Base-by-base conservation (phyloP, 2,888 invertebrate genomes). In the Eucera pruinosa region DNA sequence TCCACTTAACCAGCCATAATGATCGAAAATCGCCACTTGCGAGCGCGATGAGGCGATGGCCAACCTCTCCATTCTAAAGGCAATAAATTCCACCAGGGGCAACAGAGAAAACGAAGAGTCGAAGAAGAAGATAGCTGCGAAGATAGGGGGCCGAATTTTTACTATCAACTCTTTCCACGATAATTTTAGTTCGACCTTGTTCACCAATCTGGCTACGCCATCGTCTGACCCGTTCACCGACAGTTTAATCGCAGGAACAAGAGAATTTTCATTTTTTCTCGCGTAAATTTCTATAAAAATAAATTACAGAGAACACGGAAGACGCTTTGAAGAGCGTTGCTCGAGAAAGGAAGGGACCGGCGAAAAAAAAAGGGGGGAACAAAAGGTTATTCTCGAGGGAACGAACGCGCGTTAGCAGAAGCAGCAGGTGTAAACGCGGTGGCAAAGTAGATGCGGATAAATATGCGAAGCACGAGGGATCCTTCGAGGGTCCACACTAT, bases 21-120 rank as follows among this genome's bases (percentile, higher is more conserved):
- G 84, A 78, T 76, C 78, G 84, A 83, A 84, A 84, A 84, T 84
- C 84, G 81, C 71, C 69, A 76, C 75, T 83, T 84, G 76, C 54
- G 52, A 69, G 58, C 75, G 69, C 69, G 74, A 68, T 39, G 30
- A 54, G 60, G 50, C 66, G 41, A 58, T 67, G 43, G 23, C 64
- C n/a, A 23, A 52, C 57, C 69, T 75, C 54, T 65, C 74, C 58
- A 9, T 70, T 50, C 73, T 11, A 25, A 30, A 13, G 72, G 70
- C 58, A 69, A 73, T 84, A 84, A 83, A 81, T 73, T 68, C 65
- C 69, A 30, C 61, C 61, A 48, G 39, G 30, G 41, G 30, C 30
- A 47, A 39, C 20, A 23, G 48, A 39, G 67, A 43, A 4, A 9
- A 36, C 15, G 20, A 15, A 30, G 23, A 6, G 15, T 11, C 13